These are phyloP conservation scores for Schlechtendalia chinensis DNA, from an alignment of 1,140 invertebrate genomes.

Conservation along the genomic window DNA sequence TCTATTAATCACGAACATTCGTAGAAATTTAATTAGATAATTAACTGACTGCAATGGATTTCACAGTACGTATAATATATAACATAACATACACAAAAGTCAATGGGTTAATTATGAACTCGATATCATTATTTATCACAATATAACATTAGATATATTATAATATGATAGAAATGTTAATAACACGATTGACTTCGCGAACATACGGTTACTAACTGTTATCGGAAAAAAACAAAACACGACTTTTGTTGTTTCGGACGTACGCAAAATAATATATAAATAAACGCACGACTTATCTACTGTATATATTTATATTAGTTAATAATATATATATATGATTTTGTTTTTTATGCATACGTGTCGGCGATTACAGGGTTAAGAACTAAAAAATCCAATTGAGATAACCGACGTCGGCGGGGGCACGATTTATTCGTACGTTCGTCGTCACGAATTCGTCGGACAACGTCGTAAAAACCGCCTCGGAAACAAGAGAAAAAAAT, in stretches of 20 bases:
- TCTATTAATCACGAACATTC: neutral
- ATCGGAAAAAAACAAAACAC: neutral
- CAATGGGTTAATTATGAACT: neutral
- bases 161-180: too few relatives aligned
- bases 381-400: neutral
- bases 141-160: neutral
- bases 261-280: neutral
- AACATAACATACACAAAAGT: neutral
- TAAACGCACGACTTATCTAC: too few relatives aligned
- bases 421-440: neutral
- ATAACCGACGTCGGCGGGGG: neutral
- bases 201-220: too few relatives aligned
- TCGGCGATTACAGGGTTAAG: neutral
- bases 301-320: too few relatives aligned
- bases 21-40: constrained; percentile 4
- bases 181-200: too few relatives aligned
- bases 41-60: neutral
- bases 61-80: too few relatives aligned
- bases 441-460: neutral
- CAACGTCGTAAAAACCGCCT: neutral
- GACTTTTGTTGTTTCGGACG: neutral
- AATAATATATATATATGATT: neutral
- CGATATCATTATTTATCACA: neutral
- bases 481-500: neutral
- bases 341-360: neutral